Evolutionary conservation across 2,888 invertebrate species (phyloP).

Genomic region (Caenorhabditis auriculariae): DNA sequence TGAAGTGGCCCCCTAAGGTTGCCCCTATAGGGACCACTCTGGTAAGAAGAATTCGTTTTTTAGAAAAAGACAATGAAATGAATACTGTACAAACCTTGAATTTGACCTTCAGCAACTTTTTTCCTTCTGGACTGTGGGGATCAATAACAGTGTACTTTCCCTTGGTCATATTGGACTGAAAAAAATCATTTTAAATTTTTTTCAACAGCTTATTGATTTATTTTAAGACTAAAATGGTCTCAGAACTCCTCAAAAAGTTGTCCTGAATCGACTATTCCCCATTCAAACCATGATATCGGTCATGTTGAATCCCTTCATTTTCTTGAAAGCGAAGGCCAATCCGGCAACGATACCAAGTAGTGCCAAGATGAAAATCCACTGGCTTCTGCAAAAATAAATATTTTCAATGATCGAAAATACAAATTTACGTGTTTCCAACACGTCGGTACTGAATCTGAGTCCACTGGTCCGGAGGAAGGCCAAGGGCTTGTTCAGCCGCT

Average conservation of each 20-base stretch:
- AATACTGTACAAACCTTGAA: constrained; percentile 63
- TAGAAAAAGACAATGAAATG: too few relatives aligned
- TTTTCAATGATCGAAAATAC: background rate
- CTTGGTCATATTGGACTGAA: constrained; percentile 70
- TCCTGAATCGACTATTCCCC: too few relatives aligned
- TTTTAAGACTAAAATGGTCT: too few relatives aligned
- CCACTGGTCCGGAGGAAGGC: constrained; percentile 56
- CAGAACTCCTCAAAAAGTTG: too few relatives aligned
- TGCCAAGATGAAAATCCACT: background rate
- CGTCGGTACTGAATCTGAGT: constrained; percentile 50
- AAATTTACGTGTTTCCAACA: constrained; percentile 41
- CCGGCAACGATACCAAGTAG: constrained; percentile 31
- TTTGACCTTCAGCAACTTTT: constrained; percentile 54
- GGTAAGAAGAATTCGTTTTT: too few relatives aligned
- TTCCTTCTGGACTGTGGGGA: constrained; percentile 67
- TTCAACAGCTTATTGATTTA: background rate
- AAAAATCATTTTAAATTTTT: constrained; percentile 25
- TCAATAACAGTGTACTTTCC: constrained; percentile 90
- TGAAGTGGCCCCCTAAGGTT: too few relatives aligned
- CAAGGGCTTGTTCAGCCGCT: constrained; percentile 74
- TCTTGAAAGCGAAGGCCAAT: too few relatives aligned
- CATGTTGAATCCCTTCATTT: constrained; percentile 49
- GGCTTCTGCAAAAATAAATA: constrained; percentile 1
- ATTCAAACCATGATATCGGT: constrained; percentile 42
- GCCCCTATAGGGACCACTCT: too few relatives aligned